Percentiles rank a stretch among this genome's conserved stretches.
These are phyloP conservation scores for Percina caprodes DNA, from an alignment of 2,113 vertebrate genomes.

Conservation along the genomic window DNA sequence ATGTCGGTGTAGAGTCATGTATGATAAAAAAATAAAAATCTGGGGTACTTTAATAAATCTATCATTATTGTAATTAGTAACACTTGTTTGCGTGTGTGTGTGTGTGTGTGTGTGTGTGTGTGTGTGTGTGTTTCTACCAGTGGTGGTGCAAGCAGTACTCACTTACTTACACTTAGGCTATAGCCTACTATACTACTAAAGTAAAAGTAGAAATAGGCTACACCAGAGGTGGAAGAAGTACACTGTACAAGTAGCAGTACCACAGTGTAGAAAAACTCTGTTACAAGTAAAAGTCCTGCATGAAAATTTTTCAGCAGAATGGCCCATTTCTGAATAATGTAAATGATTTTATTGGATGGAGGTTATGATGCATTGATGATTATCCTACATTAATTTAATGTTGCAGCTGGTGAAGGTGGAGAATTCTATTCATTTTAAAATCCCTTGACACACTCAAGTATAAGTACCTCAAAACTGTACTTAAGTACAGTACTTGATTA, in stretches of 20 bases:
- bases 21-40: not conserved
- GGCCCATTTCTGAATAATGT: too few species aligned
- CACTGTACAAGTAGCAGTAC: not conserved
- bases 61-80: not conserved
- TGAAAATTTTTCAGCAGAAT: not conserved
- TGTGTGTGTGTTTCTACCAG: not conserved
- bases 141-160: not conserved
- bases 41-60: not conserved
- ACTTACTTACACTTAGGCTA: too few species aligned
- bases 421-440: not conserved
- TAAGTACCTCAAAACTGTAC: too few species aligned
- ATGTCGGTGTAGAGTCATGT: constrained; percentile 17
- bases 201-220: too few species aligned
- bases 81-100: not conserved
- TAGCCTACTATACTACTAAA: too few species aligned
- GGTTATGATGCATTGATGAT: not conserved
- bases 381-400: not conserved
- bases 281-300: not conserved
- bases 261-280: too few species aligned
- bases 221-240: not conserved
- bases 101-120: too few species aligned
- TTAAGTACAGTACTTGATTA: too few species aligned
- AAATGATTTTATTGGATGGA: not conserved
- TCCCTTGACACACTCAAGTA: too few species aligned
- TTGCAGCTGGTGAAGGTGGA: not conserved